A percentile compares a stretch with the other conserved stretches of the same genome.
Evolutionary conservation across 1,140 invertebrate genomes (phyloP).

Genomic region (Pseudomyrmex concolor): DNA sequence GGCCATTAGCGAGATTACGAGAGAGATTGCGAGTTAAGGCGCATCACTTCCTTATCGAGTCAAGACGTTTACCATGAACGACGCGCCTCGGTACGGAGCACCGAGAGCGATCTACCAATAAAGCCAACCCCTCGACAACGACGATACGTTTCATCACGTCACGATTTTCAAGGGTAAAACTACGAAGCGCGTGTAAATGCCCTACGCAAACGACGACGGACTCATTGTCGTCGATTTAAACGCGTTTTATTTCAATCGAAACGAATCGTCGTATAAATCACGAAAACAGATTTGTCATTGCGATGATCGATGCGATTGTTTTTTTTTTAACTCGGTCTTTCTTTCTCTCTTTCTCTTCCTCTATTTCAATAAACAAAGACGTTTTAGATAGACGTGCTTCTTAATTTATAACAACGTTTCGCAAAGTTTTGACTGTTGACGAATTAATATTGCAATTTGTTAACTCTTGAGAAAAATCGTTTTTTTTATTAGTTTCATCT

Average conservation of each 20-base stretch:
- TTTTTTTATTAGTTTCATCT: too few species aligned
- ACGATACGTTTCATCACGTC: background rate
- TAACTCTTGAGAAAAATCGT: background rate
- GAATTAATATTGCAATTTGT: background rate
- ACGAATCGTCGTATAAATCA: background rate
- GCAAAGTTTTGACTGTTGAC: too few species aligned
- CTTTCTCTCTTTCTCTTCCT: too few species aligned
- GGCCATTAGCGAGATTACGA: slow-evolving; percentile 61
- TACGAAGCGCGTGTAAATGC: background rate
- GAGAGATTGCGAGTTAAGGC: slow-evolving; percentile 57
- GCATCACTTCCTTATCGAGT: slow-evolving; percentile 57
- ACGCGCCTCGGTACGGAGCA: background rate
- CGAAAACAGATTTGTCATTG: background rate
- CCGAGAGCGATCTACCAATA: slow-evolving; percentile 54
- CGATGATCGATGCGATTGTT: background rate
- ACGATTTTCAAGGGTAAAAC: slow-evolving; percentile 30
- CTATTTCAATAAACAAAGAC: too few species aligned
- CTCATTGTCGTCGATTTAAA: slow-evolving; percentile 13
- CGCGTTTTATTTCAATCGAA: slow-evolving; percentile 8
- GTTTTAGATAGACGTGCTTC: too few species aligned
- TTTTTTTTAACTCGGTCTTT: background rate
- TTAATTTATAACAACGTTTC: background rate
- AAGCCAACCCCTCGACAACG: background rate
- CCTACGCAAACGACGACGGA: background rate
- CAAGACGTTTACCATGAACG: slow-evolving; percentile 52